A percentile compares a stretch with the other conserved stretches of the same genome.
Evolutionary conservation across 2,113 vertebrate genomes (phyloP).

Genomic region (Speoplatyrhinus poulsoni): DNA sequence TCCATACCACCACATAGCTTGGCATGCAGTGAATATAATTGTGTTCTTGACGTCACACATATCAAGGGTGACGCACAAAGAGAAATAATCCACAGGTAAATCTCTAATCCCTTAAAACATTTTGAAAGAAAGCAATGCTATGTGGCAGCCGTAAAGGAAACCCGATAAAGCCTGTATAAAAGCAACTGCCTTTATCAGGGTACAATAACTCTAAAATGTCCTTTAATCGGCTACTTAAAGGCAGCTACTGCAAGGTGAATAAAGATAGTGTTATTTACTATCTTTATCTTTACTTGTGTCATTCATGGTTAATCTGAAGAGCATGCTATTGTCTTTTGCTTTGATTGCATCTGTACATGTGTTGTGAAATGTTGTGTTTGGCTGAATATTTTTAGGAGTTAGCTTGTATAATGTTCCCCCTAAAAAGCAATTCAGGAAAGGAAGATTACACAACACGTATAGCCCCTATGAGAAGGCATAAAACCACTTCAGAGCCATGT

Average conservation of each 20-base stretch:
- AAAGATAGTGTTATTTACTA: background rate
- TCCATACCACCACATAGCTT: background rate
- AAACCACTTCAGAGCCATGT: no score
- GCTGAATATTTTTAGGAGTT: no score
- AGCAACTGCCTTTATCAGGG: constrained; percentile 23
- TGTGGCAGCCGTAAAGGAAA: constrained; percentile 49
- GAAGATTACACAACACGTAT: no score
- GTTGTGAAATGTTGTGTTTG: no score
- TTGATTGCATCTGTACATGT: no score
- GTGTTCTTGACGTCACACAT: background rate
- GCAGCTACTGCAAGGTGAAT: constrained; percentile 51
- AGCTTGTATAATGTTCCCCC: no score
- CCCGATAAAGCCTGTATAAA: constrained; percentile 57
- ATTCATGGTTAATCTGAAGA: no score
- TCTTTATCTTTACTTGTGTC: no score
- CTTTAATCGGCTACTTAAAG: constrained; percentile 61
- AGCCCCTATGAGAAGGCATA: no score
- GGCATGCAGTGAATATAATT: background rate
- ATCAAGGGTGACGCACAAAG: background rate
- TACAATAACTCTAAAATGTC: background rate
- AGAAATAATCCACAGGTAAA: constrained; percentile 33
- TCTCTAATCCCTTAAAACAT: constrained; percentile 63
- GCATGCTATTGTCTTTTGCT: no score
- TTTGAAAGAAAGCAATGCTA: constrained; percentile 62
- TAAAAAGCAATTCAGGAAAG: no score